phyloP scores from a whole-genome alignment of 2,888 invertebrate species.

The Stegophylla sp. region DNA sequence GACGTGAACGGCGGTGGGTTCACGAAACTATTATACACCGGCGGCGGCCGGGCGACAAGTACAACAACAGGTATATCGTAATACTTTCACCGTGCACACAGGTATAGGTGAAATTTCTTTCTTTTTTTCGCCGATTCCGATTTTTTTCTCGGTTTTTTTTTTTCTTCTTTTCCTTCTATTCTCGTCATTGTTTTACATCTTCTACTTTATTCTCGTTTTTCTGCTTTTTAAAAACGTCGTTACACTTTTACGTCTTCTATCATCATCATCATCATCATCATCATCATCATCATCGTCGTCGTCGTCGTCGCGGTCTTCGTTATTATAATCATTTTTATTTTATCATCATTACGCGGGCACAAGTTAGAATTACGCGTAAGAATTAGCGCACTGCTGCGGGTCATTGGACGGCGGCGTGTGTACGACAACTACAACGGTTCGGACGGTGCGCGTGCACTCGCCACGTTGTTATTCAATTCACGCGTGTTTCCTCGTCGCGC shows the following conservation, averaged over 20 bases:
- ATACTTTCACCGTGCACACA: slow-evolving; percentile 52
- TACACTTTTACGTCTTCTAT: slow-evolving; percentile 23
- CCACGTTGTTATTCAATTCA: neutral
- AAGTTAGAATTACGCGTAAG: neutral
- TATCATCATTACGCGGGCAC: neutral
- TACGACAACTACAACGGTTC: neutral
- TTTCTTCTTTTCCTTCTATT: neutral
- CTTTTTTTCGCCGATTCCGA: neutral
- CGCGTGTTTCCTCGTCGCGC: neutral
- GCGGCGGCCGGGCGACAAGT: neutral
- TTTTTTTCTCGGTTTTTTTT: neutral
- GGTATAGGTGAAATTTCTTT: slow-evolving; percentile 51
- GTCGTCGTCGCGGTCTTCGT: no score
- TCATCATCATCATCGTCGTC: no score
- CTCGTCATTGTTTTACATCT: neutral
- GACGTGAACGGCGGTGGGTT: slow-evolving; percentile 52
- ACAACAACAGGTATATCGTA: slow-evolving; percentile 10
- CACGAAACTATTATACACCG: slow-evolving; percentile 46
- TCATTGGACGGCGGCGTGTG: neutral
- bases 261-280: no score
- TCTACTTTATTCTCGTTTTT: neutral
- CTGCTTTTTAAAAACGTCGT: neutral
- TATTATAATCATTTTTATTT: neutral
- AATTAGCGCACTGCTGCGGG: neutral
- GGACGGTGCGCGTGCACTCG: no score